phyloP scores from a whole-genome alignment of 2,888 invertebrate genomes.

The Aquatica leii region DNA sequence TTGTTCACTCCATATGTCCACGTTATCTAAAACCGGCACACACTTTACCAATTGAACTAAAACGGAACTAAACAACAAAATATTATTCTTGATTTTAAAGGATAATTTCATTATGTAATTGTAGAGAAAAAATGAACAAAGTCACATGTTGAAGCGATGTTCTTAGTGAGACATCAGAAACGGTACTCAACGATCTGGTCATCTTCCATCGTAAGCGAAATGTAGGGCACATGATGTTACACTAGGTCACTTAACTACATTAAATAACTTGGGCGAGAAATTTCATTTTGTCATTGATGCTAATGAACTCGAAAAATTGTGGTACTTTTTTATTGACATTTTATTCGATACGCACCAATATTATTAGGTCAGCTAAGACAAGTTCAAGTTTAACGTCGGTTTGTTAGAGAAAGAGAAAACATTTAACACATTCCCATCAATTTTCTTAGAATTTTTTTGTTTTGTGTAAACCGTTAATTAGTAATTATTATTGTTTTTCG shows the following conservation, averaged over 20 bases:
- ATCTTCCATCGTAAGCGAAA: background rate
- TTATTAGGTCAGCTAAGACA: no score
- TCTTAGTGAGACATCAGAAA: background rate
- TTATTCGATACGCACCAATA: no score
- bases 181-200: conserved; percentile 7
- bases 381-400: no score
- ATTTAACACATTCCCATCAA: no score
- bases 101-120: background rate
- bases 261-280: no score
- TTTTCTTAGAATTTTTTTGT: no score
- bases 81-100: background rate
- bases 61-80: conserved; percentile 9
- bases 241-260: conserved; percentile 9
- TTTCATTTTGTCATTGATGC: no score
- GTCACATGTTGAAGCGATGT: background rate
- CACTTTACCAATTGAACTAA: conserved; percentile 15
- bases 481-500: no score
- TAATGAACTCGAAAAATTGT: no score
- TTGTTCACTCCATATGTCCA: conserved; percentile 49
- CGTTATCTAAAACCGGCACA: conserved; percentile 31
- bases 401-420: no score
- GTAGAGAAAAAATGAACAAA: background rate
- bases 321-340: no score
- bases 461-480: no score
- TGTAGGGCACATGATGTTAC: background rate